phyloP scores from a whole-genome alignment of 2,888 invertebrate genomes.

The Pomacea canaliculata region DNA sequence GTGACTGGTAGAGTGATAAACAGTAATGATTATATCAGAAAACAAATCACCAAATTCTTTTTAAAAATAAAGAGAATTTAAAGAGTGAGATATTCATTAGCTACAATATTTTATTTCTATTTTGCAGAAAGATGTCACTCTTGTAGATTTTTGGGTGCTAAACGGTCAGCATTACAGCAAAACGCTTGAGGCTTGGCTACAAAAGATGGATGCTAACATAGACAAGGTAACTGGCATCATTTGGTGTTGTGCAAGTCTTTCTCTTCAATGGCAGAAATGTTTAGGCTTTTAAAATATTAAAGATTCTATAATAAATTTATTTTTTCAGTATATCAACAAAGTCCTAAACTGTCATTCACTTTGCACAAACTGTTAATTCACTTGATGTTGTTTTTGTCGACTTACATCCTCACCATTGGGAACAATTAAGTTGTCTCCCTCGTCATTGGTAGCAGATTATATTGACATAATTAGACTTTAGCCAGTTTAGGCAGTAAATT shows the following conservation, averaged over 20 bases:
- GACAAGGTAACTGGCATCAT: constrained; percentile 29
- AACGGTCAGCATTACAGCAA: constrained; percentile 56
- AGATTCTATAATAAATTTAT: too few relatives aligned
- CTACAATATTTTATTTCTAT: too few relatives aligned
- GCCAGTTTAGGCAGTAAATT: too few relatives aligned
- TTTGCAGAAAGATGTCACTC: constrained; percentile 52
- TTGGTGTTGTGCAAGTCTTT: not conserved
- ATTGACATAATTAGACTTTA: too few relatives aligned
- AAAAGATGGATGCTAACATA: constrained; percentile 46
- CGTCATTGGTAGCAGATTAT: too few relatives aligned
- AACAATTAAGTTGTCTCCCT: not conserved
- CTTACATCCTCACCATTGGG: not conserved
- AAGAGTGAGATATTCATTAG: too few relatives aligned
- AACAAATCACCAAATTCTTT: too few relatives aligned
- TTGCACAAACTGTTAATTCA: not conserved
- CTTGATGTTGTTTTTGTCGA: not conserved
- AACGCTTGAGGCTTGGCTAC: constrained; percentile 60
- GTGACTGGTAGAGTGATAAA: too few relatives aligned
- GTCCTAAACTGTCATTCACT: not conserved
- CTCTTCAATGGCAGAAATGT: too few relatives aligned
- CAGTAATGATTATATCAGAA: too few relatives aligned
- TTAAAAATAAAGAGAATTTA: too few relatives aligned
- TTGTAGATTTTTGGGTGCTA: constrained; percentile 56
- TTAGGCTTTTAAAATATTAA: too few relatives aligned
- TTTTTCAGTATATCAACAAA: not conserved